phyloP scores from a whole-genome alignment of 2,113 vertebrate species.

The Oncorhynchus clarkii region DNA sequence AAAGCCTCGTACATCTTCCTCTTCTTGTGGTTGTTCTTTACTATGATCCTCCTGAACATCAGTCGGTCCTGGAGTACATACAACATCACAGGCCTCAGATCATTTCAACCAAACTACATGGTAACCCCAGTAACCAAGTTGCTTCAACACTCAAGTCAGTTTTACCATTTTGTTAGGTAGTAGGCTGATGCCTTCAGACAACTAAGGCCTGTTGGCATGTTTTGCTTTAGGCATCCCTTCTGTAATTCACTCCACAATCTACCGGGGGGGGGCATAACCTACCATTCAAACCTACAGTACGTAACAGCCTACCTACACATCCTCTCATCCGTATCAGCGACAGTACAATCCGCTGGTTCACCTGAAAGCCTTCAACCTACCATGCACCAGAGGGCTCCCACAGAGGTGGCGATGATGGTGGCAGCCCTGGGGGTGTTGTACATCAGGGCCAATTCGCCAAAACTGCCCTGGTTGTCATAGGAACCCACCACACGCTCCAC shows the following conservation, averaged over 20 bases:
- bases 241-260: neutral
- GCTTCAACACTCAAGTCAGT: too few relatives aligned
- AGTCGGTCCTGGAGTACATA: conserved; percentile 9
- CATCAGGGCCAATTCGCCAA: conserved; percentile 87
- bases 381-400: conserved; percentile 84
- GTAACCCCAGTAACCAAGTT: too few relatives aligned
- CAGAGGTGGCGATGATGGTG: conserved; percentile 83
- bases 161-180: too few relatives aligned
- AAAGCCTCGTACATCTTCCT: conserved; percentile 86
- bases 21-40: conserved; percentile 89
- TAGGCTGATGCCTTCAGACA: too few relatives aligned
- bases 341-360: neutral
- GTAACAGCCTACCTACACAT: neutral
- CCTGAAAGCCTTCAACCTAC: conserved; percentile 60
- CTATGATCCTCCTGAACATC: conserved; percentile 79
- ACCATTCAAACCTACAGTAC: neutral
- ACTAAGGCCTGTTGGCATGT: too few relatives aligned
- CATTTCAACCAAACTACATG: neutral
- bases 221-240: too few relatives aligned
- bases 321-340: neutral
- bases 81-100: neutral
- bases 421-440: conserved; percentile 86
- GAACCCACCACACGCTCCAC: conserved; percentile 77
- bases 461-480: conserved; percentile 84
- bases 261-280: neutral